Evolutionary conservation across 2,113 vertebrate genomes (phyloP).

Genomic region (Aptenodytes patagonicus): DNA sequence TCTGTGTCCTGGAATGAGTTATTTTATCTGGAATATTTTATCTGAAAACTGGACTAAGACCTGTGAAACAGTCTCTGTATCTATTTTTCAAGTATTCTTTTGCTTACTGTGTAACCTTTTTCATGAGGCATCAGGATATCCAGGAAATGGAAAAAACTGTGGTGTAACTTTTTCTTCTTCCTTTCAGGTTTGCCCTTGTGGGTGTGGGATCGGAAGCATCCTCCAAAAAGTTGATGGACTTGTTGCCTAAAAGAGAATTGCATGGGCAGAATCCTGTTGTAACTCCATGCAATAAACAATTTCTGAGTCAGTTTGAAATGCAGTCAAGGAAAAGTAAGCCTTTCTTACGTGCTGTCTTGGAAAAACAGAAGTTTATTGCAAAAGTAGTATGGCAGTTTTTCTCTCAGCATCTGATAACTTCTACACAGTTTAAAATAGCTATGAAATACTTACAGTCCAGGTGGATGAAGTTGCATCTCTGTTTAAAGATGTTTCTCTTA

Average conservation of each 20-base stretch:
- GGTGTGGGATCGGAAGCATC: slow-evolving; percentile 96
- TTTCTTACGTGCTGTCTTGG: background rate
- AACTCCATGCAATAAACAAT: slow-evolving; percentile 98
- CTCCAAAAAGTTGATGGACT: slow-evolving; percentile 94
- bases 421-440: background rate
- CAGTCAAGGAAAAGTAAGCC: slow-evolving; percentile 98
- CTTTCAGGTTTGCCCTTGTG: slow-evolving; percentile 92
- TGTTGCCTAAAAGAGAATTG: slow-evolving; percentile 94
- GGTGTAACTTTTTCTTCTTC: background rate
- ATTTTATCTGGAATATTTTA: background rate
- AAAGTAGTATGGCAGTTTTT: background rate
- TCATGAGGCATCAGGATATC: background rate
- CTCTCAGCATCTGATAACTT: background rate
- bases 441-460: background rate
- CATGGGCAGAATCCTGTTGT: slow-evolving; percentile 98
- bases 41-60: background rate
- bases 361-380: background rate
- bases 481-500: background rate
- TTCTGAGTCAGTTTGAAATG: slow-evolving; percentile 99
- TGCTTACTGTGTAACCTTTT: background rate
- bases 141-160: background rate
- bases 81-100: background rate
- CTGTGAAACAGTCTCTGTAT: background rate
- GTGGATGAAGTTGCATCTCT: background rate
- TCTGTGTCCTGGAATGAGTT: background rate